Base-by-base conservation (phyloP, 2,888 invertebrate genomes). In the Drosophila maculinotata region DNA sequence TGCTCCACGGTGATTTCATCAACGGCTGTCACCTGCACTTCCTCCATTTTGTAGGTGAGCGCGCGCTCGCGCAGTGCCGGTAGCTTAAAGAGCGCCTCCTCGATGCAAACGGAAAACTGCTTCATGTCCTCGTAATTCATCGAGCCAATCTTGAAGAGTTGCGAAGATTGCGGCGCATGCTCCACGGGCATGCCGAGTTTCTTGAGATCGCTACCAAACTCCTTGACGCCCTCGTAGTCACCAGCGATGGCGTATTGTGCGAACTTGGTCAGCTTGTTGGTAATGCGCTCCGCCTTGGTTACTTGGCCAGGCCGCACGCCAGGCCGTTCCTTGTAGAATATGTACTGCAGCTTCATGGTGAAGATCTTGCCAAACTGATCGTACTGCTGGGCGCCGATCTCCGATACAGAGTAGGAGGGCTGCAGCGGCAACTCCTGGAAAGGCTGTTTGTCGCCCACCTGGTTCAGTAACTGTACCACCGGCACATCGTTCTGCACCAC, bases 351-450 rank as follows among this genome's bases (percentile, higher is more conserved):
- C 91, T 98, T 99, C 57, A 99, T 95, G 0, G 99, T 99, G 93
- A 99, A 99, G 83, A 99, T 99, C 93, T 99, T 99, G 26, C 99
- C 99, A 91, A 96, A 99, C 91, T 98, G 97, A 92, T 99, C 99
- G 90, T 97, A 99, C 91, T 99, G 99, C 92, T 99, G 99, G 30
- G 98, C 97, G 47, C 96, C 96, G 44, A 98, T 95, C 67, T 98
- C 98, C 3, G 98, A 98, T 41, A 98, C 96, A 1, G 98, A 98
- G 92, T 99, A 99, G 90, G 97, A 98, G 1, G 98, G 96, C 91
- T 98, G 97, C 73, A 98, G 92, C 0, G 98, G 98, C 76, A 99
- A 93, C 92, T 99, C 99, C 92, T 99, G 98, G 92, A 98, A 97
- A 0, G 98, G 96, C 90, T 98, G 97, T 90, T 96, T 96, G 90